Conservation (phyloP, 2,797 vertebrate species). For the Chelonia mydas region DNA sequence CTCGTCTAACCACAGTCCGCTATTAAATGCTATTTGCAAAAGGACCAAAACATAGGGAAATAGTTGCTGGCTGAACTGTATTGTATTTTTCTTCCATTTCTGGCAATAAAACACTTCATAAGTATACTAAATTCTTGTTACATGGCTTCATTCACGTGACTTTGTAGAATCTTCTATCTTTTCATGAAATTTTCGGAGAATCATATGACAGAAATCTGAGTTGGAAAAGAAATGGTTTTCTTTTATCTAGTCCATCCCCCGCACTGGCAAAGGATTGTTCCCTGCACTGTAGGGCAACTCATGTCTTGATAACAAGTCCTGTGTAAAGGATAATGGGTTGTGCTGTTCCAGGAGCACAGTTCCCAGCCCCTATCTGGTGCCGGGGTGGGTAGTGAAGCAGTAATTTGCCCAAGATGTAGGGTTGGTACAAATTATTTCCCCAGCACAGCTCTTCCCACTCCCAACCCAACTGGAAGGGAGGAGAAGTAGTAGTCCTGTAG, state of each 20-base stretch:
- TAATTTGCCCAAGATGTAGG: background rate
- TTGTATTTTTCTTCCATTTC: conserved; percentile 57
- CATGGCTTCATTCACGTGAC: background rate
- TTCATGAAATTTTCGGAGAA: background rate
- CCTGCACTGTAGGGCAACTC: background rate
- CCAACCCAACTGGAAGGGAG: background rate
- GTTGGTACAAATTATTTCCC: background rate
- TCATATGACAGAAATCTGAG: background rate
- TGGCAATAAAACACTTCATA: conserved; percentile 74
- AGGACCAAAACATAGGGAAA: background rate
- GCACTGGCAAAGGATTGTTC: background rate
- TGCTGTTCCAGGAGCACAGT: background rate
- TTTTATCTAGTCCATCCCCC: background rate
- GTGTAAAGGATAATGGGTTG: background rate
- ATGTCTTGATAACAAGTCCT: background rate
- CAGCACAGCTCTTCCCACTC: background rate
- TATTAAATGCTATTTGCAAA: conserved; percentile 33
- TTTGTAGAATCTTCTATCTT: background rate
- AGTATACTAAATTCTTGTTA: conserved; percentile 2
- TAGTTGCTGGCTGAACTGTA: conserved; percentile 56
- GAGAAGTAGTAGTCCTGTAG: background rate
- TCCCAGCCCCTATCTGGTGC: background rate
- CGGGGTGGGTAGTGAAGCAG: background rate
- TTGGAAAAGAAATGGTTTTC: background rate
- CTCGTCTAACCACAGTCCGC: conserved; percentile 2